Percentiles rank a stretch among this genome's conserved stretches.
Conservation (phyloP, 2,797 vertebrate genomes). For the Amphiprion clarkii region DNA sequence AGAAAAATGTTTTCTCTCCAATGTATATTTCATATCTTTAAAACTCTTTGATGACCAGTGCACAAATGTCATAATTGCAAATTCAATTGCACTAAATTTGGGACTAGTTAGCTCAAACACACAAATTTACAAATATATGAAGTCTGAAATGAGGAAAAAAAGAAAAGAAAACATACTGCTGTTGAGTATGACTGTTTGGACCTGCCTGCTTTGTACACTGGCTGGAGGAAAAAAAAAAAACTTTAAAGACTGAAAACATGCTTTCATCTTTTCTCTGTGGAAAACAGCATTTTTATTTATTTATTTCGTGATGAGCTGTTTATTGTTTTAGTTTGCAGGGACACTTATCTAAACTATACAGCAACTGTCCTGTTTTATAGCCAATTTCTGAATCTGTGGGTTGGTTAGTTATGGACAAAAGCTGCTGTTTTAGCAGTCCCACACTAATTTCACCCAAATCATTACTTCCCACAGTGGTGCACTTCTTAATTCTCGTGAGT, state of each 20-base stretch:
- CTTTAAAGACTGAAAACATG: conserved; percentile 21
- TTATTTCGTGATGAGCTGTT: conserved; percentile 25
- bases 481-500: conserved; percentile 15
- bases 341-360: conserved; percentile 15
- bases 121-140: not conserved
- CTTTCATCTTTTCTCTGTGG: conserved; percentile 20
- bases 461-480: conserved; percentile 11
- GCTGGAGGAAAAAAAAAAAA: conserved; percentile 11
- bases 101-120: not conserved
- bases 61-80: not conserved
- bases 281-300: conserved; percentile 21
- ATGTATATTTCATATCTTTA: not conserved
- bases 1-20: not conserved
- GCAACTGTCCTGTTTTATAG: not conserved
- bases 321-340: conserved; percentile 21
- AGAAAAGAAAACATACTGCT: not conserved
- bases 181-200: not conserved
- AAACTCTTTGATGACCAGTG: not conserved
- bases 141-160: conserved; percentile 4
- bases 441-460: conserved; percentile 9
- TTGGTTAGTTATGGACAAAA: conserved; percentile 2
- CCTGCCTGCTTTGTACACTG: conserved; percentile 17
- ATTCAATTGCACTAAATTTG: not conserved
- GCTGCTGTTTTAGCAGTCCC: conserved; percentile 4
- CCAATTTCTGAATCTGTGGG: not conserved